Conservation (phyloP, 2,797 vertebrate genomes). For the Enteromius treurensis region DNA sequence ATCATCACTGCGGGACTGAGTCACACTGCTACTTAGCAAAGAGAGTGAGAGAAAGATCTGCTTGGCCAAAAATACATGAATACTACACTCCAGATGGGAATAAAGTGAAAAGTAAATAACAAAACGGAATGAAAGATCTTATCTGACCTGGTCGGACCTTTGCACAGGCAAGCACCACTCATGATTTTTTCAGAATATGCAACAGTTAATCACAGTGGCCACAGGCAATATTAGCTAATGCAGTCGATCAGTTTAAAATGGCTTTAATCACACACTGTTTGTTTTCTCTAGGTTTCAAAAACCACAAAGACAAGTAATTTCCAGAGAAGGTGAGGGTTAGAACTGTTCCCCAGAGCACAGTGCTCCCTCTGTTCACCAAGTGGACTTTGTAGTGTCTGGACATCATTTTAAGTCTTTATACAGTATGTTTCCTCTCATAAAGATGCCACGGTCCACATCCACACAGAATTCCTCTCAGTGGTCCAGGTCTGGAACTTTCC, state of each 20-base stretch:
- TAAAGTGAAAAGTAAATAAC: conserved; percentile 14
- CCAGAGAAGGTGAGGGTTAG: conserved; percentile 61
- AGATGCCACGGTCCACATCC: neutral
- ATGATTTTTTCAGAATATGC: neutral
- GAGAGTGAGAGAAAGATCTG: conserved; percentile 14
- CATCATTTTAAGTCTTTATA: conserved; percentile 58
- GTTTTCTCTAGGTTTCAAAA: conserved; percentile 1
- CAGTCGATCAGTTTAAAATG: neutral
- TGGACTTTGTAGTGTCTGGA: conserved; percentile 67
- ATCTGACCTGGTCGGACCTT: neutral
- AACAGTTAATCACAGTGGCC: conserved; percentile 3
- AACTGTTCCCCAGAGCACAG: conserved; percentile 70
- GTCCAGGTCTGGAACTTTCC: conserved; percentile 32
- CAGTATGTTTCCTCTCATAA: conserved; percentile 43
- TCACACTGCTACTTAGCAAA: conserved; percentile 28
- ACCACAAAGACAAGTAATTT: conserved; percentile 53
- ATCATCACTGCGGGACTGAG: conserved; percentile 39
- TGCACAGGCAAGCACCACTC: neutral
- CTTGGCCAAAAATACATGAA: conserved; percentile 4
- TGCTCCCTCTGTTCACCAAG: conserved; percentile 68
- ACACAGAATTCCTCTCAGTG: conserved; percentile 15
- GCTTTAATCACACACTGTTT: conserved; percentile 7
- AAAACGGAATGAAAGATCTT: neutral
- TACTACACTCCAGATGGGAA: conserved; percentile 26
- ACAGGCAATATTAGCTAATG: neutral